Base-by-base conservation (phyloP, 2,113 vertebrate species). In the Ciconia boyciana region DNA sequence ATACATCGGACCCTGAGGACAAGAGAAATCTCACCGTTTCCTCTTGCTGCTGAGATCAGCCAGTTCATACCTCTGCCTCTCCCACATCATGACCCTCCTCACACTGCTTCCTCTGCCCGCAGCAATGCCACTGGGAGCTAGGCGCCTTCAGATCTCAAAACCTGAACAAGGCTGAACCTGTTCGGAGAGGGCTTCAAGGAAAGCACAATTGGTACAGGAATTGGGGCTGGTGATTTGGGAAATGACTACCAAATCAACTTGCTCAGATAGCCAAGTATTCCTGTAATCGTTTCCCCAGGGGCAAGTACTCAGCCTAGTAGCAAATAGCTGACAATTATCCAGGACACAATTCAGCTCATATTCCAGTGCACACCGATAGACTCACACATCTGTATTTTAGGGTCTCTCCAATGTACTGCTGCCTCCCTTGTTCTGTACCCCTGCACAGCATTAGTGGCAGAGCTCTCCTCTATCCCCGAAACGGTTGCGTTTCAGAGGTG, bases 1-100 rank as follows among this genome's bases (percentile, higher is more conserved):
- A 97, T 83, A 43, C 43, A 93, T 87, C 0, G 1, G 77, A 74
- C 93, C 95, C 87, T 16, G 60, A 96, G 89, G 87, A 94, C 77
- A 89, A 69, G 83, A 66, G 78, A 91, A 95, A 94, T 76, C 84
- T 85, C 41, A 19, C 62, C 7, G 3, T 91, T 97, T 95, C 96
- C 87, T 89, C 91, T 44, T 7, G 10, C 77, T 85, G 71, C 52
- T 1, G 10, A 75, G 61, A 78, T 78, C 76, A 79, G 85, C 31
- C 62, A 11, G 76, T 44, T 91, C 31, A 44, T 39, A 52, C 16
- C 68, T 80, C 75, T 81, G 83, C 77, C 80, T 85, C 81, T 89
- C 76, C 76, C 77, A 71, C 83, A 48, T 4, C 15, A 1, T 11
- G 55, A 66, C 26, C 55, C 64, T 28, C 55, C 90, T n/a, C 7